phyloP scores from a whole-genome alignment of 2,113 vertebrate genomes.

The Ochotona princeps region DNA sequence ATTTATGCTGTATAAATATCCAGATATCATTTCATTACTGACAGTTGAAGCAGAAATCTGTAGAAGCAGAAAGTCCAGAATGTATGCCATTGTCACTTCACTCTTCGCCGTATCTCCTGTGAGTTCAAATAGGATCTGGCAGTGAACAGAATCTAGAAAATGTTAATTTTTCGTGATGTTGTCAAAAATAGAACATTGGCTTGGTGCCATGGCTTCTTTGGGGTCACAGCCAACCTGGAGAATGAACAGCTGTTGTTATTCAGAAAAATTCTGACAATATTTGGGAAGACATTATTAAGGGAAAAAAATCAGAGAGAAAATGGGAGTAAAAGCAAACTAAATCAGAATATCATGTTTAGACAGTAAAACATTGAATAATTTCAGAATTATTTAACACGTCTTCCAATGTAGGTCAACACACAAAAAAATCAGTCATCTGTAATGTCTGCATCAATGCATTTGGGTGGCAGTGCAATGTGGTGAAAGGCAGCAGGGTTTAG shows the following conservation, averaged over 20 bases:
- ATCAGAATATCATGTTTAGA: slow-evolving; percentile 40
- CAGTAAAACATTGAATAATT: background rate
- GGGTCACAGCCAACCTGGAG: slow-evolving; percentile 38
- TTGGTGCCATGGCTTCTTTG: background rate
- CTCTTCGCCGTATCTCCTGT: slow-evolving; percentile 35
- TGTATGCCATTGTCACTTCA: background rate
- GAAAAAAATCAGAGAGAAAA: slow-evolving; percentile 32
- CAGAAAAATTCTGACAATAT: slow-evolving; percentile 76
- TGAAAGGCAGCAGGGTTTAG: background rate
- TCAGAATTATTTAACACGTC: background rate
- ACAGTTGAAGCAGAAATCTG: background rate
- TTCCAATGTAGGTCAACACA: background rate
- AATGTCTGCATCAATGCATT: background rate
- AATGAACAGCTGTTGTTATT: slow-evolving; percentile 71
- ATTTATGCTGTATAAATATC: background rate
- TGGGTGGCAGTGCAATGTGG: background rate
- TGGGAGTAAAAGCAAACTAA: slow-evolving; percentile 9
- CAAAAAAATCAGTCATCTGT: background rate
- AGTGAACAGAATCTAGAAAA: slow-evolving; percentile 65
- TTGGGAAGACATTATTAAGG: slow-evolving; percentile 65
- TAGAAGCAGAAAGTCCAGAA: slow-evolving; percentile 38
- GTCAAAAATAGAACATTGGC: slow-evolving; percentile 69
- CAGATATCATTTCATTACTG: slow-evolving; percentile 2
- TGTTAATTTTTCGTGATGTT: slow-evolving; percentile 65
- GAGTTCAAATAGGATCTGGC: slow-evolving; percentile 53